A percentile compares a stretch with the other conserved stretches of the same genome.
Conservation (phyloP, 2,797 vertebrate genomes). For the Syngnathus acus region DNA sequence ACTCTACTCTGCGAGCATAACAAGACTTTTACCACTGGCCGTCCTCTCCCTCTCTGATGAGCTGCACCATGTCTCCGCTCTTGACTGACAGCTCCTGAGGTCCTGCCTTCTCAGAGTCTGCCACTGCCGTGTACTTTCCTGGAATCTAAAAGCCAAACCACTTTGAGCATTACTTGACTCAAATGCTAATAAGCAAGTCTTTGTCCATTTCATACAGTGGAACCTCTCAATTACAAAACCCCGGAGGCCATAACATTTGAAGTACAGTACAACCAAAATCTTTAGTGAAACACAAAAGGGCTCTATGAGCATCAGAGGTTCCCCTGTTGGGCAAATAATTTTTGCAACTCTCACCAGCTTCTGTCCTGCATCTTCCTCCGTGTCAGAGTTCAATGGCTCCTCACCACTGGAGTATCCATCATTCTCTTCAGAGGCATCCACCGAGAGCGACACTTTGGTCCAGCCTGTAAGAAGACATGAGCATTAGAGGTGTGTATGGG, state of each 20-base stretch:
- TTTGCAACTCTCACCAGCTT: slow-evolving; percentile 72
- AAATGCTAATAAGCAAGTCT: neutral
- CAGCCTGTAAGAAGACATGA: slow-evolving; percentile 66
- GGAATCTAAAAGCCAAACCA: slow-evolving; percentile 66
- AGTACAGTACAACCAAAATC: neutral
- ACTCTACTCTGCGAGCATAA: no score
- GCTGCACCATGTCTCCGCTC: slow-evolving; percentile 85
- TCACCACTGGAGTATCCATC: slow-evolving; percentile 86
- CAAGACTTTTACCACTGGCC: slow-evolving; percentile 78
- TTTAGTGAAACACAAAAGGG: neutral
- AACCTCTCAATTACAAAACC: neutral
- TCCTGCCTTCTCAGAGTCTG: slow-evolving; percentile 77
- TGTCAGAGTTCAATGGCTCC: slow-evolving; percentile 81
- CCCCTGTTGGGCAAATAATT: neutral
- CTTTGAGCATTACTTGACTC: neutral
- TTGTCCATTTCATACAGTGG: neutral
- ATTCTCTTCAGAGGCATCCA: slow-evolving; percentile 81
- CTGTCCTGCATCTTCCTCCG: slow-evolving; percentile 79
- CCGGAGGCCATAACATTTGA: neutral
- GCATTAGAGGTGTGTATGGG: no score
- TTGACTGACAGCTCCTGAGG: slow-evolving; percentile 78
- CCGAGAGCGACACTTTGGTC: slow-evolving; percentile 77
- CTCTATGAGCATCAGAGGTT: neutral
- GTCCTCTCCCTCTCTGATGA: slow-evolving; percentile 82
- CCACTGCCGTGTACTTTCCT: slow-evolving; percentile 82